Conservation (phyloP, 2,888 invertebrate species). For the Laspeyria flexula region DNA sequence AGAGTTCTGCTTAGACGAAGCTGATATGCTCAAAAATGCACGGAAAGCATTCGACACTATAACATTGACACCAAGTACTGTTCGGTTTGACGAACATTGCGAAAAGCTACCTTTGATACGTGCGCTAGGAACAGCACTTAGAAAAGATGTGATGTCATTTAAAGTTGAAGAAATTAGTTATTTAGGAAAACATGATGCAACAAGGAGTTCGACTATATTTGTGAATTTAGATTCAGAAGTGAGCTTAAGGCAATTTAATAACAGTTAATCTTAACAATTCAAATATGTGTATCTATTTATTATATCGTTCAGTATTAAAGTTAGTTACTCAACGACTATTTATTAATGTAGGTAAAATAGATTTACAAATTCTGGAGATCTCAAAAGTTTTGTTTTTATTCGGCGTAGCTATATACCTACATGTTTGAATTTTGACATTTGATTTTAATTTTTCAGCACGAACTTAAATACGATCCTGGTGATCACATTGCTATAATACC, state of each 20-base stretch:
- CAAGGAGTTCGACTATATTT: constrained; percentile 86
- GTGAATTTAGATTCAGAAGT: constrained; percentile 84
- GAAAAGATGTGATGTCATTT: constrained; percentile 79
- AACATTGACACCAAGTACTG: constrained; percentile 90
- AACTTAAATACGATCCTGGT: constrained; percentile 92
- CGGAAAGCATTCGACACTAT: constrained; percentile 91
- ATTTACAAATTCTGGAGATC: too few relatives aligned
- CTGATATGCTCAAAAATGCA: constrained; percentile 93
- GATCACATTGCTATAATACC: constrained; percentile 98
- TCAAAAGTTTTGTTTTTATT: too few relatives aligned
- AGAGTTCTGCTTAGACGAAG: constrained; percentile 96
- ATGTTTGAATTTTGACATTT: neutral
- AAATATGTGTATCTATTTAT: neutral
- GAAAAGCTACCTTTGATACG: constrained; percentile 55
- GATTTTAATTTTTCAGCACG: constrained; percentile 57
- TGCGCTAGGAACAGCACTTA: constrained; percentile 67
- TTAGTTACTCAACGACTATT: too few relatives aligned
- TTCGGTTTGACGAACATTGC: constrained; percentile 88
- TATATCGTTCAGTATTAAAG: too few relatives aligned
- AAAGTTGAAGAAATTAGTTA: constrained; percentile 84
- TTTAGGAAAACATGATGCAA: constrained; percentile 83
- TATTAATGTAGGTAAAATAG: too few relatives aligned
- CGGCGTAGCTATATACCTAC: too few relatives aligned
- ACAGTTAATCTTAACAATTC: neutral
- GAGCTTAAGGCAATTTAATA: constrained; percentile 45